phyloP scores from a whole-genome alignment of 1,140 invertebrate genomes.

The Cydia amplana region DNA sequence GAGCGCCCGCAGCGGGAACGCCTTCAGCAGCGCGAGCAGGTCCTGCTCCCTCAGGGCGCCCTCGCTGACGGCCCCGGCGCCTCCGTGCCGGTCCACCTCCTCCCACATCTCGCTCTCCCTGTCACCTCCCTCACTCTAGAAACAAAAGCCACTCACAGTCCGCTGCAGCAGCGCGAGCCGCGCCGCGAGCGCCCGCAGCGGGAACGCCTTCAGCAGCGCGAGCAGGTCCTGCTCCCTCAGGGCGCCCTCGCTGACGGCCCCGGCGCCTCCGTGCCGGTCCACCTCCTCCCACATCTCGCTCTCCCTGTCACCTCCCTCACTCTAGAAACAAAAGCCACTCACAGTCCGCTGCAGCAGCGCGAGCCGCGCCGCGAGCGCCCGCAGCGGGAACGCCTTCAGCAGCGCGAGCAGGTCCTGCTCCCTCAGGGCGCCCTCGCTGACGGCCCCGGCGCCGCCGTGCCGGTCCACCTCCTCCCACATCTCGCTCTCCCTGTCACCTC shows the following conservation, averaged over 20 bases:
- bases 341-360: conserved; percentile 53
- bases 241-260: conserved; percentile 57
- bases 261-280: conserved; percentile 50
- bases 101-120: conserved; percentile 68
- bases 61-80: conserved; percentile 56
- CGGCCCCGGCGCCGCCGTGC: conserved; percentile 54
- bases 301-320: too few relatives aligned
- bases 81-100: conserved; percentile 56
- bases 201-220: conserved; percentile 49
- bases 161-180: conserved; percentile 49
- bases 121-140: too few relatives aligned
- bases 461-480: conserved; percentile 63
- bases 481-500: too few relatives aligned
- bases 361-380: conserved; percentile 49
- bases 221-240: conserved; percentile 62
- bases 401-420: conserved; percentile 61
- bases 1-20: conserved; percentile 52
- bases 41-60: conserved; percentile 62
- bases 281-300: conserved; percentile 68
- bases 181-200: conserved; percentile 51
- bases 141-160: conserved; percentile 44
- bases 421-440: conserved; percentile 56
- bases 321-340: conserved; percentile 36
- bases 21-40: conserved; percentile 49
- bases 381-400: conserved; percentile 50